A percentile compares a stretch with the other conserved stretches of the same genome.
Evolutionary conservation across 2,888 invertebrate genomes (phyloP).

Genomic region (Eupithecia insigniata): DNA sequence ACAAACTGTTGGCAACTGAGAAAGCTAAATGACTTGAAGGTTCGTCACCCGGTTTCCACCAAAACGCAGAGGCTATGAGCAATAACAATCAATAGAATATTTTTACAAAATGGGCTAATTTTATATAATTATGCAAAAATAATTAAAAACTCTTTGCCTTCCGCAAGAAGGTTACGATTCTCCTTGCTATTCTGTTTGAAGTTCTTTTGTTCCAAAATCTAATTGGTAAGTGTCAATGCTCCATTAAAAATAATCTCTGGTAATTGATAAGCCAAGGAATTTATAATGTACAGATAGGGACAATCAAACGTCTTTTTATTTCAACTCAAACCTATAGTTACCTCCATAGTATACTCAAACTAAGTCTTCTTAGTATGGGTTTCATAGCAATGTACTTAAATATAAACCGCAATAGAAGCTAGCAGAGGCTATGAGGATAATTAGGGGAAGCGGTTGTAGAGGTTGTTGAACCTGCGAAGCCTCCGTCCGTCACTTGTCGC

Average conservation of each 20-base stretch:
- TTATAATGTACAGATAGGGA: background rate
- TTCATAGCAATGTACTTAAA: constrained; percentile 23
- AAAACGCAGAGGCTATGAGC: too few species aligned
- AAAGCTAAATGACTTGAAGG: background rate
- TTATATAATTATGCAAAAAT: too few species aligned
- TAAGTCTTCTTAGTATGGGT: background rate
- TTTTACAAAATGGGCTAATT: too few species aligned
- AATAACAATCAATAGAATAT: too few species aligned
- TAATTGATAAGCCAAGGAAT: background rate
- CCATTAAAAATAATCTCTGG: background rate
- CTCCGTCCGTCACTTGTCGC: constrained; percentile 59
- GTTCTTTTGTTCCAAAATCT: constrained; percentile 6
- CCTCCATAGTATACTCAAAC: background rate
- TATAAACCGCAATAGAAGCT: constrained; percentile 34
- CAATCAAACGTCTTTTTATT: background rate
- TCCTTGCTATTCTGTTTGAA: background rate
- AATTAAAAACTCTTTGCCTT: background rate
- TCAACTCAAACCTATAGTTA: background rate
- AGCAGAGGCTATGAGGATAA: constrained; percentile 56
- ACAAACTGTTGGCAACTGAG: constrained; percentile 8
- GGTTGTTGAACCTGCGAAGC: constrained; percentile 65
- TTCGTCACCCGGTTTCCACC: background rate
- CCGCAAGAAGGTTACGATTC: background rate
- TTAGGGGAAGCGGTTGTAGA: constrained; percentile 62
- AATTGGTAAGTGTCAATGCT: background rate